Evolutionary conservation across 2,797 vertebrate genomes (phyloP).

Genomic region (Clarias platycephalus): DNA sequence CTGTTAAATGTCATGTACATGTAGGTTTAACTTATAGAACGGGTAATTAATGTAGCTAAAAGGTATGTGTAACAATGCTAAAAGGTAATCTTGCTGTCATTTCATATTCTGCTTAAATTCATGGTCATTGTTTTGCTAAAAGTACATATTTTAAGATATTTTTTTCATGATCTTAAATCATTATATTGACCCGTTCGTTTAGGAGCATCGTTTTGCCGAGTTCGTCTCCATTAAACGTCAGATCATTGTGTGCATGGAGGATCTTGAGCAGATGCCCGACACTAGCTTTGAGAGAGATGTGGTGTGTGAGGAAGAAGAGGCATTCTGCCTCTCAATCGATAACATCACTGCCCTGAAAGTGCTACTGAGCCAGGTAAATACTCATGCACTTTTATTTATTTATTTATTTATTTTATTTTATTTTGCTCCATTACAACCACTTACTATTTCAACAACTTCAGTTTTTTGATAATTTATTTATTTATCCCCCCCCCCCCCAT

Average conservation of each 20-base stretch:
- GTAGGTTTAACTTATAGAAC: not conserved
- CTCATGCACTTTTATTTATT: not conserved
- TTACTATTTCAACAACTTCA: not conserved
- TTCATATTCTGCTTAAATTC: not conserved
- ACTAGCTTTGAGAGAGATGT: constrained; percentile 88
- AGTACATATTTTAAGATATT: no score
- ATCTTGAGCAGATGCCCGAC: constrained; percentile 84
- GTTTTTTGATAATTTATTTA: no score
- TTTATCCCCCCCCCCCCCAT: no score
- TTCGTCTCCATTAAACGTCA: constrained; percentile 81
- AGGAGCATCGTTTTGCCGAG: constrained; percentile 79
- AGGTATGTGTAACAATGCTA: no score
- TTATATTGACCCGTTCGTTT: constrained; percentile 8
- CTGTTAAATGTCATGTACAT: not conserved
- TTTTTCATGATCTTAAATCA: not conserved
- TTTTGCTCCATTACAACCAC: not conserved
- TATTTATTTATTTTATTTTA: no score
- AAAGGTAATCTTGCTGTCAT: no score
- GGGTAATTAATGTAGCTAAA: not conserved
- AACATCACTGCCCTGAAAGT: constrained; percentile 82
- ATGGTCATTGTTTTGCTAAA: not conserved
- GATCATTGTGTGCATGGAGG: constrained; percentile 84
- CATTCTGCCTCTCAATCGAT: constrained; percentile 85
- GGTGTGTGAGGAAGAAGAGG: constrained; percentile 85
- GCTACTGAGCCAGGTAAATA: constrained; percentile 81